Conservation (phyloP, 2,797 vertebrate genomes). For the Mionectes olivaceus region DNA sequence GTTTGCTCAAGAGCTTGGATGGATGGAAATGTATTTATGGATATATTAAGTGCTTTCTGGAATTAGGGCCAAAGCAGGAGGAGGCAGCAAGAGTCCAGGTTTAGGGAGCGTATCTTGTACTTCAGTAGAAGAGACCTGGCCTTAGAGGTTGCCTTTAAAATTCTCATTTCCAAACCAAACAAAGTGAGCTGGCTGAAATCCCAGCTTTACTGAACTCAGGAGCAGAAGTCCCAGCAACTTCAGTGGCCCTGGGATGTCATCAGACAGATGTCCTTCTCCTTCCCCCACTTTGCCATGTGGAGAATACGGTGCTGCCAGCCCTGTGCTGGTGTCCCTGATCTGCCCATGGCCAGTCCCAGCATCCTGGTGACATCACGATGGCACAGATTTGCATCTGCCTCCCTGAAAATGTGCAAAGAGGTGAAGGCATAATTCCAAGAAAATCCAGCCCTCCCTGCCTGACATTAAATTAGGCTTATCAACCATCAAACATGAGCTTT, state of each 20-base stretch:
- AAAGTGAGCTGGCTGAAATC: background rate
- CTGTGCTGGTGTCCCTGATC: background rate
- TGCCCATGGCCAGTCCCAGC: background rate
- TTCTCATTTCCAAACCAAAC: background rate
- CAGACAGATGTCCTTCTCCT: background rate
- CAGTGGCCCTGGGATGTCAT: background rate
- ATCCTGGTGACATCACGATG: background rate
- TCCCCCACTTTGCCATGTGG: background rate
- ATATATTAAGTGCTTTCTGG: slow-evolving; percentile 22
- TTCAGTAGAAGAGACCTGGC: background rate
- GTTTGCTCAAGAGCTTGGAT: background rate
- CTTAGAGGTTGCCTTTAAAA: background rate
- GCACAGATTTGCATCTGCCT: background rate
- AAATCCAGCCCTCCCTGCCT: background rate
- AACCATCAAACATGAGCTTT: background rate
- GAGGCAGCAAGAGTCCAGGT: background rate
- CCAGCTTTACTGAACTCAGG: background rate
- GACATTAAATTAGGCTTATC: background rate
- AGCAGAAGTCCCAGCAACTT: background rate
- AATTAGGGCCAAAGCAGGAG: slow-evolving; percentile 9
- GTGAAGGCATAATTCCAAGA: background rate
- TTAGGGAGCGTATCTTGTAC: background rate
- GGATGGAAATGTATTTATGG: background rate
- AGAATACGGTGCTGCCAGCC: background rate
- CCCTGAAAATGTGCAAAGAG: background rate